Base-by-base conservation (phyloP, 2,797 vertebrate genomes). In the Gallinago stenura region DNA sequence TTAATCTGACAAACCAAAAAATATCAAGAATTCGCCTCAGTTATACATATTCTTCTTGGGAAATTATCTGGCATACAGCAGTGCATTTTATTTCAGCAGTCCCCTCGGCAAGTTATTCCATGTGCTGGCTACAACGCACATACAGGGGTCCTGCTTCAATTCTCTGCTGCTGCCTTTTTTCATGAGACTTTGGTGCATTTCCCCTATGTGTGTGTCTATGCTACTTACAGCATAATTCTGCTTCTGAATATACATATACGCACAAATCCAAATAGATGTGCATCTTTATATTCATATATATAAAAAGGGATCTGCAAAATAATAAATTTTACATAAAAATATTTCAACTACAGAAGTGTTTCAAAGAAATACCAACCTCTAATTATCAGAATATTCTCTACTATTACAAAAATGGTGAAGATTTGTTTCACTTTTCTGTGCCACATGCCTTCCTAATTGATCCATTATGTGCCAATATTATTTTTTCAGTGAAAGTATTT, bases 231-330 rank as follows among this genome's bases (percentile, higher is more conserved):
- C 73, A 31, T 1, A 41, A 53, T 60, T 39, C 6, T 22, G 58
- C 60, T 87, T 61, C 21, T 5, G 25, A 33, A 70, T 15, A 54
- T 5, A 83, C 43, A n/a, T n/a, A 57, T 0, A 58, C 26, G 24
- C 60, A 28, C 62, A 50, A 26, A 13, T 31, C 75, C 60, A 46
- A 17, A 31, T 1, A 64, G 19, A 53, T 1, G 37, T 0, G 9
- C 9, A 2, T 30, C 71, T 19, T 56, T 31, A 51, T 18, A 31
- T 9, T 51, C 10, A 0, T 1, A 19, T 2, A 2, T 6, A 9
- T 35, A 35, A 48, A 79, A 62, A 64, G 24, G 5, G 8, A 57
- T 28, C 39, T n/a, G 43, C 43, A 82, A 83, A 73, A 19, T 6
- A 72, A 83, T 16, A 6, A 5, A 2, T 30, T 86, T 37, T 25